Evolutionary conservation across 1,140 invertebrate species (phyloP).

Genomic region (Lepidurus couesii): DNA sequence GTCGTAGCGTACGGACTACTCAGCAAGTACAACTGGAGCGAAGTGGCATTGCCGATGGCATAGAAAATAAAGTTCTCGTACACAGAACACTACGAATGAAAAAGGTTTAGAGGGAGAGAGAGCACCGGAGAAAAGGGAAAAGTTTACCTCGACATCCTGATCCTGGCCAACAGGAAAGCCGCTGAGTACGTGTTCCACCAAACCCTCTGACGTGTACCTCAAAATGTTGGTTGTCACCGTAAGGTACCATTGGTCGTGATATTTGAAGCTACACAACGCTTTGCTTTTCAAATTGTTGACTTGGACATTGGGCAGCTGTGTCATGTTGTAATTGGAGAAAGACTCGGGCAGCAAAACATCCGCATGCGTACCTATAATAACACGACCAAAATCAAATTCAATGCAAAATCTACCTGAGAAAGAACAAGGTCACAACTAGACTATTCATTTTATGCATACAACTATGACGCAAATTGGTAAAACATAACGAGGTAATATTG

Average conservation of each 20-base stretch:
- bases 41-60: background rate
- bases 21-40: background rate
- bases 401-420: background rate
- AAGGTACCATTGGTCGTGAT: constrained; percentile 2
- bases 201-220: background rate
- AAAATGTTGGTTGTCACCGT: constrained; percentile 14
- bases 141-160: background rate
- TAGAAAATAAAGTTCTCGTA: constrained; percentile 6
- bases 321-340: background rate
- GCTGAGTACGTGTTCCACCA: background rate
- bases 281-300: background rate
- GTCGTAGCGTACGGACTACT: background rate
- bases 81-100: background rate
- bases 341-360: background rate
- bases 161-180: background rate
- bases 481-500: too few species aligned
- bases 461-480: too few species aligned
- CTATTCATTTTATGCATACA: too few species aligned
- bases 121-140: background rate
- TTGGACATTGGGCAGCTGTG: background rate
- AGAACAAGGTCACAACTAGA: too few species aligned
- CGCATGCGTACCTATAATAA: background rate
- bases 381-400: background rate
- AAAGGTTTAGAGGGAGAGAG: background rate
- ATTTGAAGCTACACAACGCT: constrained; percentile 1